Evolutionary conservation across 2,113 vertebrate genomes (phyloP).

Genomic region (Heptranchias perlo): DNA sequence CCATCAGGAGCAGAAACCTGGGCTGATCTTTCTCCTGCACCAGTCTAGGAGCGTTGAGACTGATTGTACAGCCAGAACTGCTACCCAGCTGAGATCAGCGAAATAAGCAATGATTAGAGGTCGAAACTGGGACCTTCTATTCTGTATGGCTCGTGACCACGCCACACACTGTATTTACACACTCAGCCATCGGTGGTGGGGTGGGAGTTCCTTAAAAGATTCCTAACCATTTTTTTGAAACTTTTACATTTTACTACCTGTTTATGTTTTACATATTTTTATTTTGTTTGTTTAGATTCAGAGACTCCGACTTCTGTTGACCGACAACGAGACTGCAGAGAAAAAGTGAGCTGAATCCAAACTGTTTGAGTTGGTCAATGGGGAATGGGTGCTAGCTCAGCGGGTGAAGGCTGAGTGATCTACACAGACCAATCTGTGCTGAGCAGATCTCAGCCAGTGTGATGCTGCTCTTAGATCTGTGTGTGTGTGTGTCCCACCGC

Average conservation of each 20-base stretch:
- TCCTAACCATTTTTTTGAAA: not conserved
- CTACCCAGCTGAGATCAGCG: not conserved
- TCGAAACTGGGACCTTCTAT: not conserved
- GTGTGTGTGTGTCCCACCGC: not conserved
- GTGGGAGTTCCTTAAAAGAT: not conserved
- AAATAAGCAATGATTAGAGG: not conserved
- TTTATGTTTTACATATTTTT: conserved; percentile 34
- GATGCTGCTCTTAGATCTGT: not conserved
- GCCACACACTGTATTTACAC: not conserved
- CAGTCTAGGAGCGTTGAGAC: not conserved
- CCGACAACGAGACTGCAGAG: conserved; percentile 61
- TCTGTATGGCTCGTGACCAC: no score
- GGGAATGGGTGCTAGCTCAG: no score
- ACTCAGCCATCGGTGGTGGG: not conserved
- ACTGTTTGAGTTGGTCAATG: not conserved
- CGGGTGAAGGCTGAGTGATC: not conserved
- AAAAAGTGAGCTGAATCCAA: conserved; percentile 62
- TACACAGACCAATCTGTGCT: not conserved
- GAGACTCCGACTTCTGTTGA: conserved; percentile 69
- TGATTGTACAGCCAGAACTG: not conserved
- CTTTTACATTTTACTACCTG: not conserved
- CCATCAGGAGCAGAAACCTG: not conserved
- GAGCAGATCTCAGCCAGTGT: not conserved
- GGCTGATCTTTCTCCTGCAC: not conserved
- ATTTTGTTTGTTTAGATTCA: conserved; percentile 66